These are phyloP conservation scores for Linnaemya vulpina DNA, from an alignment of 2,888 invertebrate species.

Conservation along the genomic window DNA sequence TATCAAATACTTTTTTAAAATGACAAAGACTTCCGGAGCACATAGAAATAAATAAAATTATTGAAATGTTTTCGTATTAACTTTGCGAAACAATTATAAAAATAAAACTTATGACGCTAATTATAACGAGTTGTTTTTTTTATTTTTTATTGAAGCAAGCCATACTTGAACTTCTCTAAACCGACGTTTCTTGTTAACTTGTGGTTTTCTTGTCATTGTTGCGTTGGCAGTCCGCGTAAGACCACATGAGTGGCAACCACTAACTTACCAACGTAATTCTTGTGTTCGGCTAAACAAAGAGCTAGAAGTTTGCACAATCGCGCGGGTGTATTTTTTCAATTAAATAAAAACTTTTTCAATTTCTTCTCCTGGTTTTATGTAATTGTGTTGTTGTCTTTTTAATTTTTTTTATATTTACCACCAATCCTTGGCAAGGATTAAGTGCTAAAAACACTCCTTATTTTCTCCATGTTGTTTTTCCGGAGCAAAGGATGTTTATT, in stretches of 20 bases:
- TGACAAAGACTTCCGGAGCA: slow-evolving; percentile 22
- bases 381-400: slow-evolving; percentile 12
- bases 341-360: slow-evolving; percentile 31
- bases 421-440: slow-evolving; percentile 55
- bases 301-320: slow-evolving; percentile 38
- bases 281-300: not conserved
- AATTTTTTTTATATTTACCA: slow-evolving; percentile 18
- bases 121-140: slow-evolving; percentile 25
- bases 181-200: slow-evolving; percentile 53
- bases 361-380: slow-evolving; percentile 37
- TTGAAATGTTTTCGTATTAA: slow-evolving; percentile 18
- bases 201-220: slow-evolving; percentile 57
- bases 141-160: slow-evolving; percentile 9
- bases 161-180: slow-evolving; percentile 35
- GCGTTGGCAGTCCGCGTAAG: slow-evolving; percentile 41
- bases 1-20: not conserved
- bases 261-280: slow-evolving; percentile 11
- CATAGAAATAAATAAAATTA: not conserved
- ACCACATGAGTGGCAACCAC: slow-evolving; percentile 54
- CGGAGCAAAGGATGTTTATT: slow-evolving; percentile 58
- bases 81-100: slow-evolving; percentile 5
- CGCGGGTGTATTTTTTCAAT: slow-evolving; percentile 62
- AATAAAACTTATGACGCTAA: slow-evolving; percentile 32
- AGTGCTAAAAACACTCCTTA: slow-evolving; percentile 65
- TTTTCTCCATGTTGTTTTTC: slow-evolving; percentile 38